phyloP scores from a whole-genome alignment of 2,888 invertebrate genomes.

The Cylloceria caligata region DNA sequence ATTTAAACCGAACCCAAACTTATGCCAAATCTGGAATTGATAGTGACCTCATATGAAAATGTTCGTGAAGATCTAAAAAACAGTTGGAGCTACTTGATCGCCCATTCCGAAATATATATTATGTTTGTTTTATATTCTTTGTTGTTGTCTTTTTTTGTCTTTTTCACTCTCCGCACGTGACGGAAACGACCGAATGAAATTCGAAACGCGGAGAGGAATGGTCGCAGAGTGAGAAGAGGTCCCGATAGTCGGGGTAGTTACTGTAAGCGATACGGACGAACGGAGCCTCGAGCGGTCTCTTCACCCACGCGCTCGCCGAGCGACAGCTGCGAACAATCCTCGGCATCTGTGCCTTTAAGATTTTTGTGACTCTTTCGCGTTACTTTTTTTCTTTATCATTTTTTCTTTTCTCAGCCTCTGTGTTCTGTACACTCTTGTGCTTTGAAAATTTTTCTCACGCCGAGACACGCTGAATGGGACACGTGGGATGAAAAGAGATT shows the following conservation, averaged over 20 bases:
- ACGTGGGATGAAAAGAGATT: conserved; percentile 46
- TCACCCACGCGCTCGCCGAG: conserved; percentile 40
- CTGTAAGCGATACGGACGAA: conserved; percentile 49
- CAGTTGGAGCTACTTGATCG: not conserved
- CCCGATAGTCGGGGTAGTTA: conserved; percentile 37
- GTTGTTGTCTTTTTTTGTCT: conserved; percentile 48
- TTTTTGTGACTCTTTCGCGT: conserved; percentile 52
- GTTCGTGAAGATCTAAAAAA: not conserved
- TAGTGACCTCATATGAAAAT: not conserved
- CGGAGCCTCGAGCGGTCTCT: conserved; percentile 28
- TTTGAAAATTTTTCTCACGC: conserved; percentile 47
- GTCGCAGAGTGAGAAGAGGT: conserved; percentile 14
- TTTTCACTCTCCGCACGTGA: conserved; percentile 65
- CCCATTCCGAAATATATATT: conserved; percentile 25
- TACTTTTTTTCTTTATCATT: conserved; percentile 31
- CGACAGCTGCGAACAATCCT: conserved; percentile 67
- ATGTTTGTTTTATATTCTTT: conserved; percentile 29
- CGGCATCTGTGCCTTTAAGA: conserved; percentile 65
- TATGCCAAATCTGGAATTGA: not conserved
- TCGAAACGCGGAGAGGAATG: conserved; percentile 35
- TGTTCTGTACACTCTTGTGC: conserved; percentile 17
- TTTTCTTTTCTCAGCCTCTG: conserved; percentile 11
- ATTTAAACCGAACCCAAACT: not conserved
- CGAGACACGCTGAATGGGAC: conserved; percentile 38
- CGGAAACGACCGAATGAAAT: conserved; percentile 52